Percentiles rank a stretch among this genome's conserved stretches.
phyloP scores from a whole-genome alignment of 2,888 invertebrate species.

The Imbricaverruca yamaguchii region DNA sequence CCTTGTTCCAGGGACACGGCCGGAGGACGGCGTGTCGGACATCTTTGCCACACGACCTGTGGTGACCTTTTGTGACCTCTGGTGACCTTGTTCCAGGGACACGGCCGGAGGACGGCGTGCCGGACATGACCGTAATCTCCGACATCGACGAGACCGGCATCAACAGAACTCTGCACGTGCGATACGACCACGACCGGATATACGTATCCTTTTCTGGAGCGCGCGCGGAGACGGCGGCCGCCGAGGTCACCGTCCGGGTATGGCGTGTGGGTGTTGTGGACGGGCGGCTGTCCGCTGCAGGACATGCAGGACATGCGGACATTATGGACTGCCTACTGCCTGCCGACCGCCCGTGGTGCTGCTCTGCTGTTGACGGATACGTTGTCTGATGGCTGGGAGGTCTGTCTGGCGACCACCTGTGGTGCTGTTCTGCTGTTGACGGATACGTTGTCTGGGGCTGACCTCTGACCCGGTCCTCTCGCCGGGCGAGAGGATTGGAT shows the following conservation, averaged over 20 bases:
- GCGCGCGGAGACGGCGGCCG: not conserved
- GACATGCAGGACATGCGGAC: no score
- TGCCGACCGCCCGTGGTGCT: no score
- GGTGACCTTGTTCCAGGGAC: conserved; percentile 34
- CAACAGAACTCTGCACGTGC: conserved; percentile 73
- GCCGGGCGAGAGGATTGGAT: no score
- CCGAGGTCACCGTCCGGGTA: not conserved
- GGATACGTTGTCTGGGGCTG: no score
- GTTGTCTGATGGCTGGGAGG: no score
- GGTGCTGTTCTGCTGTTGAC: no score
- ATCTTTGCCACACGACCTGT: conserved; percentile 64
- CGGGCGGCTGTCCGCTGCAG: not conserved
- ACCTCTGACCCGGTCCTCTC: no score
- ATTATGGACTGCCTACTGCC: no score
- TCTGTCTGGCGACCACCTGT: no score
- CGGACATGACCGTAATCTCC: conserved; percentile 85
- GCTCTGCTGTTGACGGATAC: no score
- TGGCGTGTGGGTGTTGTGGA: not conserved
- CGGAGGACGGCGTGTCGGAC: conserved; percentile 73
- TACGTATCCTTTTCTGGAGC: conserved; percentile 73
- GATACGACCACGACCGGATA: conserved; percentile 74
- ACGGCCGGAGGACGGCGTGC: conserved; percentile 60
- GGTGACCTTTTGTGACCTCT: not conserved
- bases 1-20: conserved; percentile 35
- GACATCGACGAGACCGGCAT: conserved; percentile 82